Evolutionary conservation across 2,888 invertebrate genomes (phyloP).

Genomic region (Mythimna impura): DNA sequence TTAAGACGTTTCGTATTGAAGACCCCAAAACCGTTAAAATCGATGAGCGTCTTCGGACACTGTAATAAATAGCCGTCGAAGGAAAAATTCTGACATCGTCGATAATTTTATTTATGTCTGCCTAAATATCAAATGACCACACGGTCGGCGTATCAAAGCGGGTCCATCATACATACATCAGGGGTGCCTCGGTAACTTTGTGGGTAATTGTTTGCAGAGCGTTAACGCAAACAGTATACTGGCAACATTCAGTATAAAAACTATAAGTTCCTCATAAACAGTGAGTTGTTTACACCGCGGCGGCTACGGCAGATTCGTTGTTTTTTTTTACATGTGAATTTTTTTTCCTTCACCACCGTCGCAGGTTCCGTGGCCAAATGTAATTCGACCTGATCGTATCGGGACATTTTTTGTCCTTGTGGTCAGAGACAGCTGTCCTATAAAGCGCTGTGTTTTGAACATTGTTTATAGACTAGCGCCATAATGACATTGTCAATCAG

Average conservation of each 20-base stretch:
- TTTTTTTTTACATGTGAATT: slow-evolving; percentile 75
- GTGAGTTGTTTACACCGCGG: slow-evolving; percentile 82
- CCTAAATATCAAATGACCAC: slow-evolving; percentile 71
- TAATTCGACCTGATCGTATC: slow-evolving; percentile 90
- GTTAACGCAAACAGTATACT: slow-evolving; percentile 71
- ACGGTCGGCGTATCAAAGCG: slow-evolving; percentile 74
- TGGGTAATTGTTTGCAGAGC: slow-evolving; percentile 72
- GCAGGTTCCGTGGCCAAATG: slow-evolving; percentile 83
- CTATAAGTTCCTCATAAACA: slow-evolving; percentile 80
- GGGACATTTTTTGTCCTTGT: slow-evolving; percentile 86
- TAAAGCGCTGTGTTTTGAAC: slow-evolving; percentile 79
- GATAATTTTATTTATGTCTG: slow-evolving; percentile 79
- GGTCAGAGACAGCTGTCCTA: slow-evolving; percentile 88
- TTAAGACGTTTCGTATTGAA: slow-evolving; percentile 56
- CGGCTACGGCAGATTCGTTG: slow-evolving; percentile 68
- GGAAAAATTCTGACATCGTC: slow-evolving; percentile 70
- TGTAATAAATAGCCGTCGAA: slow-evolving; percentile 64
- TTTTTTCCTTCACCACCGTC: slow-evolving; percentile 79
- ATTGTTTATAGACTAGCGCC: slow-evolving; percentile 82
- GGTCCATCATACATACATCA: slow-evolving; percentile 64
- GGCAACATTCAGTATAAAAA: slow-evolving; percentile 71
- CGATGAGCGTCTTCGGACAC: slow-evolving; percentile 64
- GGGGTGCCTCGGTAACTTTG: slow-evolving; percentile 62
- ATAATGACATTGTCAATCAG: slow-evolving; percentile 71
- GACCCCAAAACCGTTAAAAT: slow-evolving; percentile 69